Base-by-base conservation (phyloP, 2,888 invertebrate genomes). In the Perdita meconis region DNA sequence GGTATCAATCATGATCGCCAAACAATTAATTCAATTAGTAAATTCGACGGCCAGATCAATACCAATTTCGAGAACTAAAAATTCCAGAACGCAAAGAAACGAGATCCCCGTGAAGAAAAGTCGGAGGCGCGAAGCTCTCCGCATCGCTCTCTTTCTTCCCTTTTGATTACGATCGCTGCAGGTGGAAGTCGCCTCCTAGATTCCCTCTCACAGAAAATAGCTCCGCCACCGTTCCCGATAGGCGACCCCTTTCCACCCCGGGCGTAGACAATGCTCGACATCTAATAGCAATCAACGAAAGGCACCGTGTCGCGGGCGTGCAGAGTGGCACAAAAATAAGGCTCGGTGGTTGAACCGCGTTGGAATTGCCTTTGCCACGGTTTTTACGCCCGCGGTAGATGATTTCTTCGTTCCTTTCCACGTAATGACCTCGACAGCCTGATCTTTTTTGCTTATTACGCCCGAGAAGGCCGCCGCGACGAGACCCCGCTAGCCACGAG, bases 381-480 rank as follows among this genome's bases (percentile, higher is more conserved):
- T 91, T 91, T 91, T 91, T 91, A 88, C 88, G 84, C 79, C 81
- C 78, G 72, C 80, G 85, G 86, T 86, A 79, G 89, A 89, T 88
- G 86, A 89, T 88, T 89, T 85, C 89, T 88, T 86, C 86, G 87
- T 85, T 82, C 87, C 87, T 88, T 83, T 81, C 85, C 83, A 83
- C 87, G 87, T 89, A 90, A 90, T 90, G 86, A 86, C 80, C 84
- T n/a, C 81, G 76, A 78, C 84, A 86, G 84, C 40, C 59, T 79
- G 78, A 85, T 83, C 87, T 87, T 90, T 89, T 90, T 89, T 89
- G 87, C 87, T 89, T 87, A 89, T 89, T 89, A 85, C 82, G 81
- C 30, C 44, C 68, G 78, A 74, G 81, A 81, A 86, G 80, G 74
- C 78, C 77, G 82, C 83, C 82, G 76, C 77, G 56, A 59, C 78